phyloP scores from a whole-genome alignment of 2,888 invertebrate species.

The Trachelus stipa region DNA sequence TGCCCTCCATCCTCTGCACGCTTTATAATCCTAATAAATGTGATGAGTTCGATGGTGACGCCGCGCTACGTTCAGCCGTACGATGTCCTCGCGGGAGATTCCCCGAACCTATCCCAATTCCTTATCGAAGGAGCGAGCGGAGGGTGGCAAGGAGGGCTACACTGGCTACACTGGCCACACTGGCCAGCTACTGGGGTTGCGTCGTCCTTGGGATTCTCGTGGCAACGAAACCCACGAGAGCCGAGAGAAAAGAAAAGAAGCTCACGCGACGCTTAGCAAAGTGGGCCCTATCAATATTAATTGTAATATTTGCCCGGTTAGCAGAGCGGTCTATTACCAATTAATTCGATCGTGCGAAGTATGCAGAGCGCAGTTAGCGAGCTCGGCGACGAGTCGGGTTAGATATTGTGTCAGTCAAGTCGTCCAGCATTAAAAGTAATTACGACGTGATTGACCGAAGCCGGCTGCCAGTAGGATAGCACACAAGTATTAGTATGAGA shows the following conservation, averaged over 20 bases:
- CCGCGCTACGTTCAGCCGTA: background rate
- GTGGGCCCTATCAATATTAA: conserved; percentile 62
- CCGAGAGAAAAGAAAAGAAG: background rate
- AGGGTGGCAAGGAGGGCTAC: background rate
- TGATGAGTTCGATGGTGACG: conserved; percentile 43
- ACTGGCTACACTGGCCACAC: too few species aligned
- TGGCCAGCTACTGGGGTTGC: background rate
- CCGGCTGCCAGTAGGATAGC: conserved; percentile 53
- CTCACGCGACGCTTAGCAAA: conserved; percentile 35
- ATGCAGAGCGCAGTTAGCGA: conserved; percentile 57
- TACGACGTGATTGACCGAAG: conserved; percentile 66
- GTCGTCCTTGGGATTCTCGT: background rate
- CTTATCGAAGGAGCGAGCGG: background rate
- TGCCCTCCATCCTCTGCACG: conserved; percentile 64
- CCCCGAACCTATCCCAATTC: background rate
- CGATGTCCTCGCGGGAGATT: background rate
- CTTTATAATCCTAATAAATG: conserved; percentile 63
- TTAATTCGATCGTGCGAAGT: conserved; percentile 66
- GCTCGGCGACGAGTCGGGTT: conserved; percentile 48
- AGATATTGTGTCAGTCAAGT: conserved; percentile 65
- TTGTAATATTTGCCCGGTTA: conserved; percentile 55
- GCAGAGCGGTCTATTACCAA: conserved; percentile 63
- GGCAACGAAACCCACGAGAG: background rate
- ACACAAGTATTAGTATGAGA: conserved; percentile 20
- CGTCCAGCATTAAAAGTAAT: conserved; percentile 66